These are phyloP conservation scores for Bombus haemorrhoidalis DNA, from an alignment of 1,140 invertebrate species.

Conservation along the genomic window DNA sequence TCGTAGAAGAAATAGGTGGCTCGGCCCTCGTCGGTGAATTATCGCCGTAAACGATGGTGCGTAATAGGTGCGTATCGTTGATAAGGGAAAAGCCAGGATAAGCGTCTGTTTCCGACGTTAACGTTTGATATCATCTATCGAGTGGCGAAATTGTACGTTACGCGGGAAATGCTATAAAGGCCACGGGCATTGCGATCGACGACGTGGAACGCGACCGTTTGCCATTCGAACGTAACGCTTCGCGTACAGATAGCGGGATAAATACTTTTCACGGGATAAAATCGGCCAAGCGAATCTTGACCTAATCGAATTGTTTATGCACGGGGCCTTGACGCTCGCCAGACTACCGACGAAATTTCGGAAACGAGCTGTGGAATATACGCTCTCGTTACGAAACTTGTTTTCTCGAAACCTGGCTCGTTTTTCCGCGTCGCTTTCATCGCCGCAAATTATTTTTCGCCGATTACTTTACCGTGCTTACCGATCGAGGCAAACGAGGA, in stretches of 20 bases:
- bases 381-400: slow-evolving; percentile 10
- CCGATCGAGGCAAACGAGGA: too few relatives aligned
- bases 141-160: too few relatives aligned
- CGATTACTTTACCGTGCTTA: not conserved
- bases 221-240: not conserved
- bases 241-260: not conserved
- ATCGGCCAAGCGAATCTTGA: slow-evolving; percentile 34
- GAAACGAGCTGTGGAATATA: slow-evolving; percentile 13
- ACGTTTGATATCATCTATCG: too few relatives aligned
- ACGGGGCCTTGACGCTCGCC: slow-evolving; percentile 24
- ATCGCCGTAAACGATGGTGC: accelerated
- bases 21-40: too few relatives aligned
- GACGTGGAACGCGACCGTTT: not conserved
- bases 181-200: too few relatives aligned
- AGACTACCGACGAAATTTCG: slow-evolving; percentile 50
- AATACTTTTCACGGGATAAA: slow-evolving; percentile 16
- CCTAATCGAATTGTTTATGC: slow-evolving; percentile 34
- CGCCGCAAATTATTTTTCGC: not conserved
- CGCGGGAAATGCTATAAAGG: not conserved
- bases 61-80: too few relatives aligned
- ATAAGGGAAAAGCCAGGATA: too few relatives aligned
- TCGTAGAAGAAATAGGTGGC: too few relatives aligned
- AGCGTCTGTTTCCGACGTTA: too few relatives aligned
- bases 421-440: not conserved
- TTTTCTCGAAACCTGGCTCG: not conserved